Base-by-base conservation (phyloP, 1,140 invertebrate genomes). In the Bombus consobrinus region DNA sequence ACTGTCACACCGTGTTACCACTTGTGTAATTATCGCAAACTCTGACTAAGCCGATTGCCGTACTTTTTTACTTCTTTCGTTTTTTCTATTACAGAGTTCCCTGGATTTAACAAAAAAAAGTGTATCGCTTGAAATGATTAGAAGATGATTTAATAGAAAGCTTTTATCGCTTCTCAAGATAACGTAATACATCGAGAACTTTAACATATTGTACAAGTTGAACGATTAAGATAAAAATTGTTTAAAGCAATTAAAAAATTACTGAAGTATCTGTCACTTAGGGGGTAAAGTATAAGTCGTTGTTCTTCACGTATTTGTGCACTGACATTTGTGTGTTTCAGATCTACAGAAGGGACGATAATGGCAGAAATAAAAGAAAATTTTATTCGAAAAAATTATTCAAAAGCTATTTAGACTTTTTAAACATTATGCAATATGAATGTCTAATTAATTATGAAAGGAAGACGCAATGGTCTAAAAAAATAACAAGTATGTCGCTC, bases 1-100 rank as follows among this genome's bases (percentile, higher is more conserved):
- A 92, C 94, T 94, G 93, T 93, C 94, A 93, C 88, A 88, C 77
- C 86, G 73, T 82, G 73, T 68, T 86, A 87, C 83, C 77, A 80
- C 78, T 94, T 92, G 88, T 89, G 91, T 78, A 93, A 93, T 71
- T 72, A 62, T 69, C 72, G 41, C 15, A 2, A 57, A 18, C 57
- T 28, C n/a, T 53, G 32, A 59, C 1, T 59, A 71, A 57, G 12
- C 15, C 10, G 28, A 59, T 81, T 6, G 10, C 13, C 15, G 13
- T n/a, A n/a, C 18, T 37, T 47, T 13, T 22, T n/a, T 2, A 12
- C 12, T 28, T 1, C 25, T 79, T 37, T 6, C 34, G n/a, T 68
- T 47, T 18, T 32, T 25, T 15, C 34, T n/a, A 28, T 12, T 47
- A 15, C 9, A 43, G n/a, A 25, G 39, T 8, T 34, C 28, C 28